Evolutionary conservation across 2,888 invertebrate species (phyloP).

Genomic region (Philopedon plagiatum): DNA sequence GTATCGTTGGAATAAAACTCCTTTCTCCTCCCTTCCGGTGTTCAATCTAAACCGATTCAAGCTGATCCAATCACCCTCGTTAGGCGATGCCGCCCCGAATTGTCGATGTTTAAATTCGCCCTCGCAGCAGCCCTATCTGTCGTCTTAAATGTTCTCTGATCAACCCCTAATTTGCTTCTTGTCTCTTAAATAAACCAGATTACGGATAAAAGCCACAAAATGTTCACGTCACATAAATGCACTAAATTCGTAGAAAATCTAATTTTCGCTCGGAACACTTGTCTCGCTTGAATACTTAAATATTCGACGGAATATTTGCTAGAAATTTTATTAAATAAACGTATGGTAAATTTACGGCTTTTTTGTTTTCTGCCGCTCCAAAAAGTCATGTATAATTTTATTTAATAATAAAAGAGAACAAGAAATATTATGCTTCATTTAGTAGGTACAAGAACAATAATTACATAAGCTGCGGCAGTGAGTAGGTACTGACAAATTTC

Average conservation of each 20-base stretch:
- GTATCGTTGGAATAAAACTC: slow-evolving; percentile 55
- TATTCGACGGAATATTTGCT: slow-evolving; percentile 46
- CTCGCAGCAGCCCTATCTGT: slow-evolving; percentile 51
- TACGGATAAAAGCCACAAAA: slow-evolving; percentile 58
- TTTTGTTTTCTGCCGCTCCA: slow-evolving; percentile 27
- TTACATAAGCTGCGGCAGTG: too few species aligned
- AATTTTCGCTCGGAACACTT: slow-evolving; percentile 48
- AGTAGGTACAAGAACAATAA: too few species aligned
- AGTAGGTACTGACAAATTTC: too few species aligned
- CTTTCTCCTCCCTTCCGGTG: slow-evolving; percentile 66
- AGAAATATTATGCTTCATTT: too few species aligned
- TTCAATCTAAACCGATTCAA: slow-evolving; percentile 68
- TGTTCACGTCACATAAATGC: slow-evolving; percentile 54
- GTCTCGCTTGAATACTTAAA: slow-evolving; percentile 52
- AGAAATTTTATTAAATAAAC: slow-evolving; percentile 49
- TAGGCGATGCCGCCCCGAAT: slow-evolving; percentile 65
- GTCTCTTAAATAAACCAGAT: slow-evolving; percentile 67
- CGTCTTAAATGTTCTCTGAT: slow-evolving; percentile 67
- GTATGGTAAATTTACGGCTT: slow-evolving; percentile 44
- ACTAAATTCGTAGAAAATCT: slow-evolving; percentile 51
- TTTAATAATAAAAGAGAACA: not conserved
- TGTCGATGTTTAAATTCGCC: slow-evolving; percentile 64
- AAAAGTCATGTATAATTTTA: not conserved
- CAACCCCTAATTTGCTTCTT: slow-evolving; percentile 67
- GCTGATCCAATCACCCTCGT: slow-evolving; percentile 68